phyloP scores from a whole-genome alignment of 2,797 vertebrate species.

The Halcyon leucocephala region DNA sequence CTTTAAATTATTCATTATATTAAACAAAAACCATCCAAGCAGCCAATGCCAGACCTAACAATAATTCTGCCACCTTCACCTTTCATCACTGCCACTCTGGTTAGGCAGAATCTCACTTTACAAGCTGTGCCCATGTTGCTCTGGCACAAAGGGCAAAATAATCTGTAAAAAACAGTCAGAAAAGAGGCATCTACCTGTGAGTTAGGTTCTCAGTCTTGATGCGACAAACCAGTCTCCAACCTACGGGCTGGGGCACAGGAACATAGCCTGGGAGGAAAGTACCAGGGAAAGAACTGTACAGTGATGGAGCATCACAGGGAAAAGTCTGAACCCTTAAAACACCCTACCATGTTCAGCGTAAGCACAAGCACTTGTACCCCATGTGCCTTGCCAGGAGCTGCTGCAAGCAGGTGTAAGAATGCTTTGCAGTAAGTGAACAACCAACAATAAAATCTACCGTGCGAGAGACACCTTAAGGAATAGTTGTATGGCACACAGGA shows the following conservation, averaged over 20 bases:
- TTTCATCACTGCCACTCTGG: too few species aligned
- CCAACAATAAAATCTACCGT: not conserved
- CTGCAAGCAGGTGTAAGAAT: not conserved
- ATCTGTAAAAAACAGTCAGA: not conserved
- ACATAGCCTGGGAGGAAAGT: not conserved
- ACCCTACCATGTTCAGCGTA: not conserved
- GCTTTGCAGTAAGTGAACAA: not conserved
- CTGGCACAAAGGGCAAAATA: not conserved
- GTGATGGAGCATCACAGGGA: not conserved
- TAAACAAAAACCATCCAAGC: not conserved
- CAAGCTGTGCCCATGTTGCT: accelerated
- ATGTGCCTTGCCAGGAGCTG: not conserved
- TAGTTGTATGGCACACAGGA: not conserved
- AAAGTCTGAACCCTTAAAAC: not conserved
- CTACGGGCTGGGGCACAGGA: not conserved
- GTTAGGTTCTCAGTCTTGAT: not conserved
- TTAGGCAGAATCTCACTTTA: not conserved
- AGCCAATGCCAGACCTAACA: not conserved
- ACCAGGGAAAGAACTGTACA: accelerated
- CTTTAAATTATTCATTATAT: not conserved
- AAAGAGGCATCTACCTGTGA: not conserved
- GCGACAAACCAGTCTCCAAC: not conserved
- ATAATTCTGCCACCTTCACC: not conserved
- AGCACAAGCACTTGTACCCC: not conserved
- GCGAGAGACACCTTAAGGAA: not conserved